Evolutionary conservation across 2,113 vertebrate genomes (phyloP).

Genomic region (Psittacula cyanocephala): DNA sequence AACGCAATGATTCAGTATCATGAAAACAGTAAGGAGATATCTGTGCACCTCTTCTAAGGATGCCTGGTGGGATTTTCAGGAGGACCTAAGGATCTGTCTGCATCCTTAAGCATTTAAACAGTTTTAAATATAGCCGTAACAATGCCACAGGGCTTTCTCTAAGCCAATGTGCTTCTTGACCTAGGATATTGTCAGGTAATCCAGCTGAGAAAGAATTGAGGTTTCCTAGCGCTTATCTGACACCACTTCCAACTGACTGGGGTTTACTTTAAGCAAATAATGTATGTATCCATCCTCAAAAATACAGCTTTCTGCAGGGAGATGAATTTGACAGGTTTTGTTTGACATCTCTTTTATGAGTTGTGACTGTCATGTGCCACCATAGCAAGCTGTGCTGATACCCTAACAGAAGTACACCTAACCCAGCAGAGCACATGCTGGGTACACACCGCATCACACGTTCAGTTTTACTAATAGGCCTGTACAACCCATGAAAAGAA

Average conservation of each 20-base stretch:
- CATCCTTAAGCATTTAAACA: neutral
- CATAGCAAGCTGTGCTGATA: neutral
- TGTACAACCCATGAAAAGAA: neutral
- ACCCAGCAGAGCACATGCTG: neutral
- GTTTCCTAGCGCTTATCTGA: neutral
- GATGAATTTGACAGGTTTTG: accelerated
- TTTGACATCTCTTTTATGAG: neutral
- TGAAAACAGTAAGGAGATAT: neutral
- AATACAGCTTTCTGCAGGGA: neutral
- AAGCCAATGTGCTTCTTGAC: slow-evolving; percentile 3
- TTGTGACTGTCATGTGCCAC: neutral
- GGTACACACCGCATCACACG: neutral
- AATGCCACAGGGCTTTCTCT: neutral
- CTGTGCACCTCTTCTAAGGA: neutral
- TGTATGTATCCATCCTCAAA: accelerated
- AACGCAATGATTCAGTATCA: neutral
- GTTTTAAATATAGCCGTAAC: neutral
- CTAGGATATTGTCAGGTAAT: neutral
- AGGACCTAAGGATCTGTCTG: neutral
- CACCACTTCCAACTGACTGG: neutral
- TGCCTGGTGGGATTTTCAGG: neutral
- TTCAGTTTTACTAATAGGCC: neutral
- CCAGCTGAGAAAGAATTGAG: neutral
- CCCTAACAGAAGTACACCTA: neutral
- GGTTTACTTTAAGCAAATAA: neutral